Percentiles rank a stretch among this genome's conserved stretches.
Conservation (phyloP, 2,888 invertebrate genomes). For the Marasmarcha lunaedactyla region DNA sequence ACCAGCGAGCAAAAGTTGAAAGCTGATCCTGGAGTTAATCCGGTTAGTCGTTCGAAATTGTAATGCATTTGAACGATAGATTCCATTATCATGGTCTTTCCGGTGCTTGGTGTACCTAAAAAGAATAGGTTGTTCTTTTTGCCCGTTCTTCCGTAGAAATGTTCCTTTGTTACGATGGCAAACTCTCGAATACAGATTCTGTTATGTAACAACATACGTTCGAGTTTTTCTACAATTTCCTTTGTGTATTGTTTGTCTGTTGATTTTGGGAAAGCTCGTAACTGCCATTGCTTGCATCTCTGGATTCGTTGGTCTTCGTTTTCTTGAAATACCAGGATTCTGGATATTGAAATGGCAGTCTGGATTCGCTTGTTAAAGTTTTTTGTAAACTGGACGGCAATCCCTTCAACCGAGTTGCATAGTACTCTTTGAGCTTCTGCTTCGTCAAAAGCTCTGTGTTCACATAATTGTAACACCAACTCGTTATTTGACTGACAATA, state of each 20-base stretch:
- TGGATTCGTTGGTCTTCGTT: no score
- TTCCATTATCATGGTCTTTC: neutral
- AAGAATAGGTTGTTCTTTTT: neutral
- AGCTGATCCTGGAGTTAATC: constrained; percentile 6
- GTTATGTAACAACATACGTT: no score
- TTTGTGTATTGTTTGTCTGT: no score
- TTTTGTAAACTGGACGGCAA: no score
- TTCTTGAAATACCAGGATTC: no score
- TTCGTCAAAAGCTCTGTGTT: constrained; percentile 9
- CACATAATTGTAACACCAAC: constrained; percentile 6
- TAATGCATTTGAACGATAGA: constrained; percentile 7
- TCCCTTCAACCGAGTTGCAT: no score
- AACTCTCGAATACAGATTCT: no score
- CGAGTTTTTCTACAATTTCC: no score
- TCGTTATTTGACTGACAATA: constrained; percentile 4
- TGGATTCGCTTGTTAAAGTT: no score
- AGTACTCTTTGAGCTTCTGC: constrained; percentile 3
- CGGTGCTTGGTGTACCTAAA: neutral
- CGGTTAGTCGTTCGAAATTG: constrained; percentile 11
- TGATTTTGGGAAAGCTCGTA: no score
- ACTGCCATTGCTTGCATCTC: no score
- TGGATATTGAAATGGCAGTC: no score
- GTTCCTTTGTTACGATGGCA: neutral
- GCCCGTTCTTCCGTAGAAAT: neutral
- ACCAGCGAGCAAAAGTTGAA: constrained; percentile 9